Conservation (phyloP, 1,140 invertebrate species). For the Lamellibrachia luymesi region DNA sequence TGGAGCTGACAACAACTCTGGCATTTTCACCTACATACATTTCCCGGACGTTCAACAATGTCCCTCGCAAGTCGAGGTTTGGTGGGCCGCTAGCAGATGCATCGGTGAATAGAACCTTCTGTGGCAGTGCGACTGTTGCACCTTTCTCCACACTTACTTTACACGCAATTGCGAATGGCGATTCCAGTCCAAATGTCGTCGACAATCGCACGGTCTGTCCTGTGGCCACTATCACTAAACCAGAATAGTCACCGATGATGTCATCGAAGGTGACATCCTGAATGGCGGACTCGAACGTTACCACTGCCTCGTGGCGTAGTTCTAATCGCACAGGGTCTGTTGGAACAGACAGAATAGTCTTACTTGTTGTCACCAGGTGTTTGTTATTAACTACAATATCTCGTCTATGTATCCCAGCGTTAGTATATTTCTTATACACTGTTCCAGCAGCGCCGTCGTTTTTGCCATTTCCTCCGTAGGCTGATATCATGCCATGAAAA, state of each 20-base stretch:
- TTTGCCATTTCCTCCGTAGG: slow-evolving; percentile 34
- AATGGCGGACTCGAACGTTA: slow-evolving; percentile 23
- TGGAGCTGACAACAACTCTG: slow-evolving; percentile 30
- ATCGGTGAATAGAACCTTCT: slow-evolving; percentile 37
- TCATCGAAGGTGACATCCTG: neutral
- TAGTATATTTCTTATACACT: slow-evolving; percentile 33
- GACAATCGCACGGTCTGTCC: slow-evolving; percentile 37
- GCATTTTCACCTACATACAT: slow-evolving; percentile 38
- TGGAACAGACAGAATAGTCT: slow-evolving; percentile 29
- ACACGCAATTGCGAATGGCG: slow-evolving; percentile 39
- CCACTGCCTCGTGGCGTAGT: slow-evolving; percentile 30
- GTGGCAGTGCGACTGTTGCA: slow-evolving; percentile 33
- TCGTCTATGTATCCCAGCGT: slow-evolving; percentile 33
- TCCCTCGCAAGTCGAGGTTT: slow-evolving; percentile 37
- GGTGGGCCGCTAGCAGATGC: slow-evolving; percentile 26
- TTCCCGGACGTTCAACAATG: slow-evolving; percentile 35
- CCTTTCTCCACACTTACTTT: slow-evolving; percentile 33
- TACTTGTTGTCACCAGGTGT: slow-evolving; percentile 12
- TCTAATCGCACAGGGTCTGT: slow-evolving; percentile 28
- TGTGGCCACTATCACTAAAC: slow-evolving; percentile 30
- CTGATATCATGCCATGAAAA: slow-evolving; percentile 32
- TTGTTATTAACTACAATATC: slow-evolving; percentile 34
- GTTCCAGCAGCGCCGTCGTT: slow-evolving; percentile 39
- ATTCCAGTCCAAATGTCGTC: slow-evolving; percentile 37
- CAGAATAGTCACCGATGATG: slow-evolving; percentile 34